phyloP scores from a whole-genome alignment of 2,888 invertebrate species.

The Tetheella fluctuosa region DNA sequence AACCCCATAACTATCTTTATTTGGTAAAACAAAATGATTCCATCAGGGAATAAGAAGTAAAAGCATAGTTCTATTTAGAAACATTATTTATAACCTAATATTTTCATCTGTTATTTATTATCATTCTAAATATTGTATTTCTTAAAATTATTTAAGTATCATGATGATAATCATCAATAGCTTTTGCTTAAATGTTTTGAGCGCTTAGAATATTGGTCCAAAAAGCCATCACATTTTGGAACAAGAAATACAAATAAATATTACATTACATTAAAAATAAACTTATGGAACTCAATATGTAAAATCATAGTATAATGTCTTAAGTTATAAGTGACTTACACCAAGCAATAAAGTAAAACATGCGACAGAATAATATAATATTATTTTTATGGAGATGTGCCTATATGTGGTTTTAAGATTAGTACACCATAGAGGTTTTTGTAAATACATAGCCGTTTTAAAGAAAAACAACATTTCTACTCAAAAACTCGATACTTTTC shows the following conservation, averaged over 20 bases:
- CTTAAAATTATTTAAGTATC: constrained; percentile 18
- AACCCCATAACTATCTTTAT: too few species aligned
- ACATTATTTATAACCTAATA: not conserved
- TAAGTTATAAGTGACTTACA: not conserved
- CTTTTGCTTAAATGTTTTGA: not conserved
- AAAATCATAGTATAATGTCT: not conserved
- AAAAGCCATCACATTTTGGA: not conserved
- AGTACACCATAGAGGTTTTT: not conserved
- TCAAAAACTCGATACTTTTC: not conserved
- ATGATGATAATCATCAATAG: not conserved
- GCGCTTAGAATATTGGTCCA: not conserved
- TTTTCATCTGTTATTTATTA: not conserved
- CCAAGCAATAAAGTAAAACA: not conserved
- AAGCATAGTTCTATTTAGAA: not conserved
- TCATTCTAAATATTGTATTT: constrained; percentile 9
- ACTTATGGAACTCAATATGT: not conserved
- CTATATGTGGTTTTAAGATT: not conserved
- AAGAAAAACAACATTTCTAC: not conserved
- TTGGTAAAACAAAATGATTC: too few species aligned
- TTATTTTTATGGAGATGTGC: not conserved
- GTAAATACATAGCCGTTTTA: not conserved
- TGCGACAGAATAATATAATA: not conserved
- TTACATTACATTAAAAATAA: not conserved
- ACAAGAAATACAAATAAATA: not conserved
- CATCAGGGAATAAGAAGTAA: not conserved